These are phyloP conservation scores for Serripes groenlandicus DNA, from an alignment of 2,888 invertebrate species.

Conservation along the genomic window DNA sequence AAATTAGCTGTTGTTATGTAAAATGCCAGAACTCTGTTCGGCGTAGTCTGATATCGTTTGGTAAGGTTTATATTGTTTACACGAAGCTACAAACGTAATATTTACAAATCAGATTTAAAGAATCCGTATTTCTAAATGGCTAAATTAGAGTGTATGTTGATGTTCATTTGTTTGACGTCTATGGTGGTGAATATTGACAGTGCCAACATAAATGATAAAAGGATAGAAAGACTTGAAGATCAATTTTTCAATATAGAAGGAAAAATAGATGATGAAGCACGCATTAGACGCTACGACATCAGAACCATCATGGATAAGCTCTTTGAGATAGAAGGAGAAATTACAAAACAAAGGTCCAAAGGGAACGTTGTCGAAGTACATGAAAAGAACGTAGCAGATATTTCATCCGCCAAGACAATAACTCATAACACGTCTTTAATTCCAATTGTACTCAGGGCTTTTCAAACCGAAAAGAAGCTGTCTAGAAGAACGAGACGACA, in stretches of 20 bases:
- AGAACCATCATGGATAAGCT: not conserved
- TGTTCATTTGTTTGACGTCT: too few species aligned
- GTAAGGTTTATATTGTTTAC: too few species aligned
- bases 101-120: too few species aligned
- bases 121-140: too few species aligned
- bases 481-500: not conserved
- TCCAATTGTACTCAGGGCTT: not conserved
- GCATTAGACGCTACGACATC: not conserved
- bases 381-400: not conserved
- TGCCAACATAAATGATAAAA: too few species aligned
- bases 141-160: too few species aligned
- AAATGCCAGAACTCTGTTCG: too few species aligned
- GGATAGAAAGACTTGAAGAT: too few species aligned
- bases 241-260: not conserved
- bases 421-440: not conserved
- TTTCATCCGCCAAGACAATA: not conserved
- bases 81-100: too few species aligned
- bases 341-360: not conserved
- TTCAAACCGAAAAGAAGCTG: not conserved
- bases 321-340: not conserved
- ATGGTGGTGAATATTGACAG: too few species aligned
- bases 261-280: not conserved
- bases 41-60: too few species aligned
- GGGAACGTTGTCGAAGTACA: not conserved
- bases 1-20: too few species aligned